Base-by-base conservation (phyloP, 2,888 invertebrate species). In the Pocota personata region DNA sequence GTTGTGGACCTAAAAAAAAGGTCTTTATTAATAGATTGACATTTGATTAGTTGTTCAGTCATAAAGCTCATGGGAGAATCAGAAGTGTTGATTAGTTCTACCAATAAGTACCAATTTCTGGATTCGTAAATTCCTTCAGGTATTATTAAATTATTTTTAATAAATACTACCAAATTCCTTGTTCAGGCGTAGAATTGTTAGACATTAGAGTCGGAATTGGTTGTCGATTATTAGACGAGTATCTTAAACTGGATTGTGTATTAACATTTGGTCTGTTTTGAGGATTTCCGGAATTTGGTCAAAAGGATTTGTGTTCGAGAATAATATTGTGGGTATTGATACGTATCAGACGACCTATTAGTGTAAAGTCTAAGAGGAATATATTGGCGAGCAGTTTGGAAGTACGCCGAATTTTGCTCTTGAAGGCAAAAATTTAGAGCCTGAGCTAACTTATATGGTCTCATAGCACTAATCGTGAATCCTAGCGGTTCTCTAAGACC, bases 21-120 rank as follows among this genome's bases (percentile, higher is more conserved):
- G 16, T 73, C n/a, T 8, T 30, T 4, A 2, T 48, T 14, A 35
- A 46, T 55, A 14, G 60, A 43, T 19, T 60, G 7, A 16, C 35
- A 69, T 58, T 73, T 48, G 14, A 79, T 37, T 24, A 84, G 87
- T 58, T 77, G 66, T 48, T 87, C 69, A 6, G 72, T 27, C 19
- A 80, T 1, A 40, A 80, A 78, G 0, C 14, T 58, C 58, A 78
- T 62, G 21, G 46, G n/a, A 10, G 8, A 32, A 14, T 69, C n/a
- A 5, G 66, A 78, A 19, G 19, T 62, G 58, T 87, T 84, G 1
- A 71, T 40, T 19, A 82, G 60, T 72, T 84, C 87, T 3, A 82
- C 30, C 10, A 62, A 10, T 6, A 46, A 21, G 40, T 58, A 75
- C 67, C 73, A 84, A n/a, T 32, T 87, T 48, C 7, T 69, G 6